Conservation (phyloP, 2,113 vertebrate genomes). For the Acanthisitta chloris region DNA sequence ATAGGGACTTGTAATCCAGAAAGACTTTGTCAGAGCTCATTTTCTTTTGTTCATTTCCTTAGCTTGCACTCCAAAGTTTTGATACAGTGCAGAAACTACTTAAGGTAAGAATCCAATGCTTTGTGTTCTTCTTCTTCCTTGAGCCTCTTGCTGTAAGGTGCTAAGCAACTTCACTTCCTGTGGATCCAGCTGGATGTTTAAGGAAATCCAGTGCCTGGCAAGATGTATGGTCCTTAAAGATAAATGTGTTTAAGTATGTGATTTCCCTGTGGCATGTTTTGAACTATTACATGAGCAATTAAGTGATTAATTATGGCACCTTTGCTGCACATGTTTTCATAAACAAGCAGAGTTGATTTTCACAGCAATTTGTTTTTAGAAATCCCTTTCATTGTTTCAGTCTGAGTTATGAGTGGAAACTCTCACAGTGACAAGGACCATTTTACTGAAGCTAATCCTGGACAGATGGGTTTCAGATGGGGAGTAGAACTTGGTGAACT, state of each 20-base stretch:
- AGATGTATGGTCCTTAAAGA: neutral
- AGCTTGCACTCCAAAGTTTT: constrained; percentile 93
- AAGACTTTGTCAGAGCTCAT: neutral
- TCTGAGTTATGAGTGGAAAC: constrained; percentile 14
- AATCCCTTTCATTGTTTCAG: neutral
- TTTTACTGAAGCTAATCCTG: constrained; percentile 20
- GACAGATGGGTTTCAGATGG: constrained; percentile 37
- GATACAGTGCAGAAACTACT: constrained; percentile 89
- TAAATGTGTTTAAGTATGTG: neutral
- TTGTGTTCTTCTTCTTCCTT: neutral
- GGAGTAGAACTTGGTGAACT: neutral
- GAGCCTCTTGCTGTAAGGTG: neutral
- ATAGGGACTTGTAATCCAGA: neutral
- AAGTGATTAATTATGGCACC: constrained; percentile 22
- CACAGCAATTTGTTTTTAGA: neutral
- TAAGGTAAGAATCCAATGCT: constrained; percentile 73
- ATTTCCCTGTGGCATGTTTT: constrained; percentile 23
- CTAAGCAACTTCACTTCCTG: neutral
- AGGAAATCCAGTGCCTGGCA: neutral
- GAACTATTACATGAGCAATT: neutral
- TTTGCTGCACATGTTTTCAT: neutral
- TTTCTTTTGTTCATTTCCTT: constrained; percentile 3
- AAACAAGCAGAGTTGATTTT: neutral
- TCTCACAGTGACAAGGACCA: neutral
- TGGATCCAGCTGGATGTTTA: neutral